These are phyloP conservation scores for Passerculus sandwichensis DNA, from an alignment of 2,797 vertebrate genomes.

Conservation along the genomic window DNA sequence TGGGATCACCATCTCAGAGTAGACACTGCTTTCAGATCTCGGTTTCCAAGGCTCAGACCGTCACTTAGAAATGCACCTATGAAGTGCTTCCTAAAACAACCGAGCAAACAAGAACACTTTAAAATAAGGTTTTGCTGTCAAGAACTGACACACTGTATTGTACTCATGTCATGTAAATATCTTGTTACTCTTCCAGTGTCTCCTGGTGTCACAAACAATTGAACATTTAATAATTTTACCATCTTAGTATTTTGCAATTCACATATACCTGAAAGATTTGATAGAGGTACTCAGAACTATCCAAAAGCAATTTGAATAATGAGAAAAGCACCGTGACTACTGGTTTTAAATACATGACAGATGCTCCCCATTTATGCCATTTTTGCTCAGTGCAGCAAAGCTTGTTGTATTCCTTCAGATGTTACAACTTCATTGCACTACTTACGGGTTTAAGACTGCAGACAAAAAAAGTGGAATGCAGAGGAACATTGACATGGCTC, in stretches of 20 bases:
- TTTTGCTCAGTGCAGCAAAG: slow-evolving; percentile 20
- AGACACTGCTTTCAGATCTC: background rate
- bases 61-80: background rate
- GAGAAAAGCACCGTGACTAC: background rate
- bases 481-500: background rate
- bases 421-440: slow-evolving; percentile 3
- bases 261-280: background rate
- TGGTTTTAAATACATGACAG: slow-evolving; percentile 23
- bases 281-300: background rate
- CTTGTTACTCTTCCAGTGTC: background rate
- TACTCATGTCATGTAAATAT: background rate
- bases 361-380: background rate
- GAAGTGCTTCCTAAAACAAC: background rate
- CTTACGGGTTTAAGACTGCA: background rate
- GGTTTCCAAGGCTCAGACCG: background rate
- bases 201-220: background rate
- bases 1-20: background rate
- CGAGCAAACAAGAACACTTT: background rate
- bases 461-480: background rate
- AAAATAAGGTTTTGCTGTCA: background rate
- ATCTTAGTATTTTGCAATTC: background rate
- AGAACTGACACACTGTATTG: background rate
- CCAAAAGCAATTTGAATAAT: slow-evolving; percentile 25
- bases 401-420: slow-evolving; percentile 15
- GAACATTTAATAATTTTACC: background rate